phyloP scores from a whole-genome alignment of 2,888 invertebrate genomes.

The Nowickia ferox region DNA sequence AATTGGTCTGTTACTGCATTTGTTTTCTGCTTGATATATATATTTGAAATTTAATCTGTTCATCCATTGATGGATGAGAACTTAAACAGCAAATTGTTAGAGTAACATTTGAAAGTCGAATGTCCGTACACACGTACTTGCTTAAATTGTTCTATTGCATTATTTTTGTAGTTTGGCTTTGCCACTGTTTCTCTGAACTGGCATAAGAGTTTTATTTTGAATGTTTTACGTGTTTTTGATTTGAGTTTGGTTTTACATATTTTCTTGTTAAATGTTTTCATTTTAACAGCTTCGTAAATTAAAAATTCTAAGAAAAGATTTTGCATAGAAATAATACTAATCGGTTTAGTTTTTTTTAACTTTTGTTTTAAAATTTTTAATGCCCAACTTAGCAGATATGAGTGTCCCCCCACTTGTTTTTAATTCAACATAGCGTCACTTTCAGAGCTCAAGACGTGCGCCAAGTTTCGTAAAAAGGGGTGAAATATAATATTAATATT shows the following conservation, averaged over 20 bases:
- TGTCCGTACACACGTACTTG: background rate
- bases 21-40: background rate
- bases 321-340: too few relatives aligned
- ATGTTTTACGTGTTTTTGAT: constrained; percentile 1
- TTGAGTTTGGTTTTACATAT: background rate
- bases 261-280: constrained; percentile 10
- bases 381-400: too few relatives aligned
- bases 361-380: too few relatives aligned
- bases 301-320: too few relatives aligned
- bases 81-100: constrained; percentile 32
- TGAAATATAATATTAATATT: too few relatives aligned
- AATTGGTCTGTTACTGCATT: constrained; percentile 16
- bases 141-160: background rate
- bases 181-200: background rate
- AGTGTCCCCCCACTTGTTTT: too few relatives aligned
- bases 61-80: constrained; percentile 42
- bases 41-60: constrained; percentile 47
- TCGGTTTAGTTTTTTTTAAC: too few relatives aligned
- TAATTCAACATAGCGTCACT: too few relatives aligned
- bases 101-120: constrained; percentile 14
- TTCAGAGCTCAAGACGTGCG: too few relatives aligned
- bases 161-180: background rate
- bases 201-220: background rate
- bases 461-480: too few relatives aligned
- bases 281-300: too few relatives aligned